Percentiles rank a stretch among this genome's conserved stretches.
phyloP scores from a whole-genome alignment of 2,888 invertebrate genomes.

The Callyntrura guangdongensis region DNA sequence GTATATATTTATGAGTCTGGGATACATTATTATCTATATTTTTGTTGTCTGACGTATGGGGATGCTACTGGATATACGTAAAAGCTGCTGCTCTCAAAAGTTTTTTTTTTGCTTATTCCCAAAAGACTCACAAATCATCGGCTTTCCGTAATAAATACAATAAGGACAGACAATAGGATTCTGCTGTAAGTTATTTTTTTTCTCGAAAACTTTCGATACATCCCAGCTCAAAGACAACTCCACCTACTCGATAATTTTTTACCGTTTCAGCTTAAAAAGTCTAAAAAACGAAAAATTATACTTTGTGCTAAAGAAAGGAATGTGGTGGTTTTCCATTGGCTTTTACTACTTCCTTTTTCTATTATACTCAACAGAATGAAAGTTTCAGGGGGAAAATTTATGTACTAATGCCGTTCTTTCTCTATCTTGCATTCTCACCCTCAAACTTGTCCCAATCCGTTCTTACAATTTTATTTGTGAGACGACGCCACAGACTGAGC shows the following conservation, averaged over 20 bases:
- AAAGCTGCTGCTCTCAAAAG: background rate
- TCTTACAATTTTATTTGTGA: slow-evolving; percentile 38
- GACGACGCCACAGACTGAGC: slow-evolving; percentile 2
- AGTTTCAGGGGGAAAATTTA: slow-evolving; percentile 38
- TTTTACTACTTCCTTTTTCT: slow-evolving; percentile 3
- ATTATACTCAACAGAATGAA: slow-evolving; percentile 4
- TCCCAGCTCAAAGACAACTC: background rate
- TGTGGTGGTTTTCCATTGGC: background rate
- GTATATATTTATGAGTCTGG: slow-evolving; percentile 27
- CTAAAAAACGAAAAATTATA: slow-evolving; percentile 2
- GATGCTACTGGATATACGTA: background rate
- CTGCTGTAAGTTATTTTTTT: background rate
- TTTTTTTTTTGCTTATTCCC: slow-evolving; percentile 2
- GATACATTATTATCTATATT: background rate
- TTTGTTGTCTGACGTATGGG: background rate
- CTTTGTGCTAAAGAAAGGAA: background rate
- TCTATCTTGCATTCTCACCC: background rate
- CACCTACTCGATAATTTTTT: slow-evolving; percentile 2
- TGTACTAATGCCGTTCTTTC: slow-evolving; percentile 16
- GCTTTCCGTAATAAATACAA: slow-evolving; percentile 44
- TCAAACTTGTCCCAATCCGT: background rate
- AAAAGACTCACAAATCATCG: slow-evolving; percentile 62
- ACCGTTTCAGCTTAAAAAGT: slow-evolving; percentile 10
- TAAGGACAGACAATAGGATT: slow-evolving; percentile 14
- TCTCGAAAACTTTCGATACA: slow-evolving; percentile 34